Percentiles rank a stretch among this genome's conserved stretches.
phyloP scores from a whole-genome alignment of 2,113 vertebrate species.

The Gymnarchus niloticus region DNA sequence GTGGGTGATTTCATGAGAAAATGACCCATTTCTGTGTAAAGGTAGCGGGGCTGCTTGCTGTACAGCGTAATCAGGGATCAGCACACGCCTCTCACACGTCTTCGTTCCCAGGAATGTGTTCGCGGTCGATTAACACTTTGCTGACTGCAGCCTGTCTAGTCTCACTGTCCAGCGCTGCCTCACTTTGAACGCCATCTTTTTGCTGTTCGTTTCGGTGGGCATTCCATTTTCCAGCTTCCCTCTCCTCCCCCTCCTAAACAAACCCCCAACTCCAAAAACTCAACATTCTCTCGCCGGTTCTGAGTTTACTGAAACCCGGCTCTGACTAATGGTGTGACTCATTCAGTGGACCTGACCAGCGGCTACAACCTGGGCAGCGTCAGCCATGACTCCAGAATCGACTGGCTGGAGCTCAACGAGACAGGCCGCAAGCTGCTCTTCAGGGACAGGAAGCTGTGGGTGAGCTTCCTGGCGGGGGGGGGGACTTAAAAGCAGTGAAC shows the following conservation, averaged over 20 bases:
- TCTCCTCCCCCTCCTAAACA: not conserved
- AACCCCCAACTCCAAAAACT: no score
- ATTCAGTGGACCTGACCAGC: conserved; percentile 77
- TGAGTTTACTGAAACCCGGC: no score
- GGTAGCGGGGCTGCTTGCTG: no score
- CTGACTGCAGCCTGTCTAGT: not conserved
- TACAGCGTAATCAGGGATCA: not conserved
- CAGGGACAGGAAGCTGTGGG: conserved; percentile 89
- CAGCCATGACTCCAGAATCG: conserved; percentile 83
- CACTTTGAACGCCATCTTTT: not conserved
- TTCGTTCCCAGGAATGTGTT: not conserved
- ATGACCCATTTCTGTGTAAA: conserved; percentile 9
- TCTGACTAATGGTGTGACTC: conserved; percentile 5
- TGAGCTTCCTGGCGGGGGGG: conserved; percentile 50
- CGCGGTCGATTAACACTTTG: not conserved
- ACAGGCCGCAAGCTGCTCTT: conserved; percentile 91
- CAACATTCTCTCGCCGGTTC: not conserved
- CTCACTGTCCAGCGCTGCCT: not conserved
- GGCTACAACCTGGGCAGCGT: conserved; percentile 76
- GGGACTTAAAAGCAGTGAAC: not conserved
- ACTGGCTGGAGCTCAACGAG: conserved; percentile 95
- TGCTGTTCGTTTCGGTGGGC: not conserved
- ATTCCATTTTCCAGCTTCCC: not conserved
- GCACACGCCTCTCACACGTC: not conserved
- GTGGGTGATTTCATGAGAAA: conserved; percentile 25